phyloP scores from a whole-genome alignment of 2,113 vertebrate species.

The Emydocephalus ijimae region DNA sequence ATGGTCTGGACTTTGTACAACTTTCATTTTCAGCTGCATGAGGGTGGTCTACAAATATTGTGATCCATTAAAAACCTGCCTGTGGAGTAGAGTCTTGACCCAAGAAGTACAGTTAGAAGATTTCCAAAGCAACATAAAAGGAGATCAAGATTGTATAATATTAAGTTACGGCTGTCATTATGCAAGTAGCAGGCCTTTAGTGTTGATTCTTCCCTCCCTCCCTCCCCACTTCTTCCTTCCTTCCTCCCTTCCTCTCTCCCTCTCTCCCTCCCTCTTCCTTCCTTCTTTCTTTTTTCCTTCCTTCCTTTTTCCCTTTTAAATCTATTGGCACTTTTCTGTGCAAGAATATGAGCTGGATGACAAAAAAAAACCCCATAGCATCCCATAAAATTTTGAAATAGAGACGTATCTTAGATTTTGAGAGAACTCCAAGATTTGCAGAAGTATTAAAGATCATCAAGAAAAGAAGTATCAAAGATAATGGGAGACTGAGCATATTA shows the following conservation, averaged over 20 bases:
- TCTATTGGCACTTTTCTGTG: not conserved
- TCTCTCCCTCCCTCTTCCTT: too few relatives aligned
- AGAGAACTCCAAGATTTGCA: not conserved
- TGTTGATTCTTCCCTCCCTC: not conserved
- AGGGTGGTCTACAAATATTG: not conserved
- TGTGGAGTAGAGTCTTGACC: not conserved
- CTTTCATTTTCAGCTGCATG: not conserved
- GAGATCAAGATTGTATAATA: not conserved
- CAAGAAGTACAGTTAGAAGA: not conserved
- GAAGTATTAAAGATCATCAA: not conserved
- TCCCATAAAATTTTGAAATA: not conserved
- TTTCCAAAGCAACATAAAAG: not conserved
- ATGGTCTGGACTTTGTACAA: not conserved
- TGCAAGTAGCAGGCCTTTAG: not conserved
- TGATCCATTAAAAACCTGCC: not conserved
- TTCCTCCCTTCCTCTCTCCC: too few relatives aligned
- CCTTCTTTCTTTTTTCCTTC: accelerated
- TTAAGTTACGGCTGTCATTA: not conserved
- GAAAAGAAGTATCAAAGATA: not conserved
- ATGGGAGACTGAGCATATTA: not conserved
- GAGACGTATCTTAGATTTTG: not conserved
- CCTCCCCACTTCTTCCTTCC: too few relatives aligned
- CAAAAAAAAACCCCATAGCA: not conserved
- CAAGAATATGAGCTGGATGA: not conserved
- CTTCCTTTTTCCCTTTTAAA: not conserved